Conservation (phyloP, 2,888 invertebrate genomes). For the Machimus atricapillus region DNA sequence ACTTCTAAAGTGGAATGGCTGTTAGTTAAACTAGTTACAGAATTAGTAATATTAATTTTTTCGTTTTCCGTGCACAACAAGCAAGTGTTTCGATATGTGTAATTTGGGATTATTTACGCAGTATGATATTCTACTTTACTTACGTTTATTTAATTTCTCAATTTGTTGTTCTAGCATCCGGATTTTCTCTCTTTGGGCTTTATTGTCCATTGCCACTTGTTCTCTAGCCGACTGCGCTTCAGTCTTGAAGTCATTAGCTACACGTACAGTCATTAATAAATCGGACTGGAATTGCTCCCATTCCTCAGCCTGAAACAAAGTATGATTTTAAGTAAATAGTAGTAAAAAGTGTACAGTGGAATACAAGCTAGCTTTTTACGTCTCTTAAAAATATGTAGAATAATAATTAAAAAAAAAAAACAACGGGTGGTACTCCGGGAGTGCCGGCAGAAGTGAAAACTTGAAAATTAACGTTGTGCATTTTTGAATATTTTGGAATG, state of each 20-base stretch:
- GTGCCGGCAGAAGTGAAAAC: too few relatives aligned
- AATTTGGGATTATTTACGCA: neutral
- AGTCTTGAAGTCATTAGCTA: constrained; percentile 96
- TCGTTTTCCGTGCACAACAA: constrained; percentile 37
- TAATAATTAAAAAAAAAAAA: too few relatives aligned
- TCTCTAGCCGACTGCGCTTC: constrained; percentile 90
- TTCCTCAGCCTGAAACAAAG: constrained; percentile 67
- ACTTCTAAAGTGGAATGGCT: neutral
- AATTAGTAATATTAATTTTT: neutral
- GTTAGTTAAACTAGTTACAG: neutral
- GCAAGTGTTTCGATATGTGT: neutral
- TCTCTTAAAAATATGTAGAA: too few relatives aligned
- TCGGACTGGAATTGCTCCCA: constrained; percentile 96
- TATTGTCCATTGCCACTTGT: constrained; percentile 85
- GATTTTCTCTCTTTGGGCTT: constrained; percentile 78
- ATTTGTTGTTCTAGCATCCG: constrained; percentile 79
- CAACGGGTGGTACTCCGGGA: too few relatives aligned
- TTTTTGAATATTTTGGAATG: too few relatives aligned
- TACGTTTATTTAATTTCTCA: constrained; percentile 73
- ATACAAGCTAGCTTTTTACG: too few relatives aligned
- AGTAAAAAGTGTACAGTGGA: too few relatives aligned
- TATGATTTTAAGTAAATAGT: neutral
- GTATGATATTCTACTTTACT: constrained; percentile 45
- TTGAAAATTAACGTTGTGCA: too few relatives aligned
- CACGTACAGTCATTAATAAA: constrained; percentile 88